phyloP scores from a whole-genome alignment of 2,888 invertebrate species.

The Thereva nobilitata region DNA sequence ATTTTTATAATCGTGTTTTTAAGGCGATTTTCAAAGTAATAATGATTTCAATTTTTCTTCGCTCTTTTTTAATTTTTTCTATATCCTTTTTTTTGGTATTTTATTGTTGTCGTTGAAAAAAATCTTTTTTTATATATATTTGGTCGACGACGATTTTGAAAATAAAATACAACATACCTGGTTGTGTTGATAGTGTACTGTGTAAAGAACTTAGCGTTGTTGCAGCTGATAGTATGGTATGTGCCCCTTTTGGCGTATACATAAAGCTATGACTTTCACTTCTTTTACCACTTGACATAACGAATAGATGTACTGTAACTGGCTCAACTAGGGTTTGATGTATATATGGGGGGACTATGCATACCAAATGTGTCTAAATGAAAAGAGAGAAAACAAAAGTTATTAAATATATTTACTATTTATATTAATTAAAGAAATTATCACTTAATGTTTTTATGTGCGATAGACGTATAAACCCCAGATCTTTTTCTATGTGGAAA shows the following conservation, averaged over 20 bases:
- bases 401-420: too few species aligned
- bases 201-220: slow-evolving; percentile 56
- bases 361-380: slow-evolving; percentile 81
- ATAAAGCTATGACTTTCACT: slow-evolving; percentile 84
- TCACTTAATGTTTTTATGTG: too few species aligned
- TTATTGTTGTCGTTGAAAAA: slow-evolving; percentile 30
- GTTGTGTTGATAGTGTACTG: slow-evolving; percentile 50
- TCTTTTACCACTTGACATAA: slow-evolving; percentile 82
- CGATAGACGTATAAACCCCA: too few species aligned
- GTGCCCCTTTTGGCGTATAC: slow-evolving; percentile 68
- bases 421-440: too few species aligned
- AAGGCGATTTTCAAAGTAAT: too few species aligned
- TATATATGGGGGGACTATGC: slow-evolving; percentile 79
- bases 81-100: not conserved
- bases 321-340: slow-evolving; percentile 69
- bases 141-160: not conserved
- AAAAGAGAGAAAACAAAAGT: slow-evolving; percentile 35
- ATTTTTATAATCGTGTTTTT: too few species aligned
- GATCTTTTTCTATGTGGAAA: too few species aligned
- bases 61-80: too few species aligned
- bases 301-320: slow-evolving; percentile 74
- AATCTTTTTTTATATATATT: slow-evolving; percentile 26
- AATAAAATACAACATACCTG: slow-evolving; percentile 51
- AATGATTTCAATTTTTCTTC: too few species aligned
- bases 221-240: slow-evolving; percentile 53